Percentiles rank a stretch among this genome's conserved stretches.
phyloP scores from a whole-genome alignment of 2,113 vertebrate species.

The Stegostoma tigrinum region DNA sequence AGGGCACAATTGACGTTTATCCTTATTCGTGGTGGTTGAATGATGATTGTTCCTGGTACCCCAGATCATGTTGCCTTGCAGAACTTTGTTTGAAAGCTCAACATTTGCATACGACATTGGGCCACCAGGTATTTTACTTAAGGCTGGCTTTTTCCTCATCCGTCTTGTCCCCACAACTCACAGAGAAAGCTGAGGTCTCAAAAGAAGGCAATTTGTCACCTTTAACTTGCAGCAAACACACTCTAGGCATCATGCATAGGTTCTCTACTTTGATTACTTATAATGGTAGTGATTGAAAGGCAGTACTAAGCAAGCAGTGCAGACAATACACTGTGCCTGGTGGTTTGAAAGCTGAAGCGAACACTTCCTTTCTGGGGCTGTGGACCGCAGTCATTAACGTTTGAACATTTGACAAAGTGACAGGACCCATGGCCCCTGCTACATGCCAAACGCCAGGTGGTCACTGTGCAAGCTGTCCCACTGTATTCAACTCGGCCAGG shows the following conservation, averaged over 20 bases:
- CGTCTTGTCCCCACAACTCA: not conserved
- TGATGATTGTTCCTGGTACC: not conserved
- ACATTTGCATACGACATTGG: not conserved
- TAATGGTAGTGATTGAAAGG: not conserved
- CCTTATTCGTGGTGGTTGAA: not conserved
- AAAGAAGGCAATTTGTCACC: not conserved
- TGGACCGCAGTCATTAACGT: not conserved
- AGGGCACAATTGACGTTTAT: not conserved
- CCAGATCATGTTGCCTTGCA: not conserved
- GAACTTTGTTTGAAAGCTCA: not conserved
- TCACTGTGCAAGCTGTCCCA: not conserved
- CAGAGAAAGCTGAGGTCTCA: not conserved
- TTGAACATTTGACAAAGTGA: not conserved
- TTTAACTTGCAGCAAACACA: not conserved
- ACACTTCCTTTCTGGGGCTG: not conserved
- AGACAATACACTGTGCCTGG: not conserved
- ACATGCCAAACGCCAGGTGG: not conserved
- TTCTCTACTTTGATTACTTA: not conserved
- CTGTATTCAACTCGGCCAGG: not conserved
- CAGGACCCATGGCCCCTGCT: not conserved
- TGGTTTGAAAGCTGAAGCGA: not conserved
- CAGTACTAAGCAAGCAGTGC: not conserved
- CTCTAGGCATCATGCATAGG: not conserved
- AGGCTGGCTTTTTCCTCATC: not conserved
- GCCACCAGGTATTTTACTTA: not conserved